Conservation (phyloP, 2,113 vertebrate species). For the Rallus limicola region DNA sequence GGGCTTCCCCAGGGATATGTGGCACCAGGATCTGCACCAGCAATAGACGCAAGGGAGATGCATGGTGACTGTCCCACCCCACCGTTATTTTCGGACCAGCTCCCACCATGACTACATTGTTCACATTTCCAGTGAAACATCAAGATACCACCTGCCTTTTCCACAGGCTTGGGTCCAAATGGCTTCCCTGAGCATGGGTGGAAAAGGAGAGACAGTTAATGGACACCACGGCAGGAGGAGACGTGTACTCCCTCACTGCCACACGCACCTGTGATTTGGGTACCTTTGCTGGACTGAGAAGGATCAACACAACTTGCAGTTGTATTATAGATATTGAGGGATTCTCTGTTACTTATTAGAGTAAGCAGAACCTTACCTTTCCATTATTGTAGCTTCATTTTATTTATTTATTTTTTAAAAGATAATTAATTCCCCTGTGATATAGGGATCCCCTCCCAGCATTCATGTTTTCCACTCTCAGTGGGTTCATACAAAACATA, state of each 20-base stretch:
- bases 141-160: background rate
- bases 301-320: background rate
- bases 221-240: background rate
- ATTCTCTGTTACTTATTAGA: background rate
- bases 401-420: background rate
- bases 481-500: background rate
- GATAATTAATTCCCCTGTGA: background rate
- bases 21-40: background rate
- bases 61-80: background rate
- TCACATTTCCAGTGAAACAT: background rate
- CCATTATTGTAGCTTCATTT: background rate
- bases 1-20: background rate
- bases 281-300: background rate
- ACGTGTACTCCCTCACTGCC: accelerated
- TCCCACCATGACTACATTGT: accelerated
- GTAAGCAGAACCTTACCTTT: background rate
- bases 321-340: background rate
- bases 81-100: accelerated
- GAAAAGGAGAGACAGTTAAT: accelerated
- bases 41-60: background rate
- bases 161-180: accelerated
- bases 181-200: background rate
- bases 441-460: background rate
- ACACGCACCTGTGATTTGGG: accelerated
- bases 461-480: background rate